phyloP scores from a whole-genome alignment of 2,888 invertebrate species.

The Geotrupes spiniger region DNA sequence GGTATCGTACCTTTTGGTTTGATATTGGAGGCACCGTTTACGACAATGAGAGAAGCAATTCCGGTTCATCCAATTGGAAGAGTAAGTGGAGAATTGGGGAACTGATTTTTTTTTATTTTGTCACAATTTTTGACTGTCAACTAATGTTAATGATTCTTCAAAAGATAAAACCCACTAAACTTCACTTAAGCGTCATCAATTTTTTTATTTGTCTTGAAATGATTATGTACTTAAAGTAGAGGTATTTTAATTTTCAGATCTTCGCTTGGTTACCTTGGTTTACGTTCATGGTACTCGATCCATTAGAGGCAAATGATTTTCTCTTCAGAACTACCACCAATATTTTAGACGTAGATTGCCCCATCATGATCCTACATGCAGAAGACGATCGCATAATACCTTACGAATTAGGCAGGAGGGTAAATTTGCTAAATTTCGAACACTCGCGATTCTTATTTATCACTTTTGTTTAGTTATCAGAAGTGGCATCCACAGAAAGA shows the following conservation, averaged over 20 bases:
- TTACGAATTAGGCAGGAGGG: conserved; percentile 37
- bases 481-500: conserved; percentile 31
- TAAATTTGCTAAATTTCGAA: conserved; percentile 15
- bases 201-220: too few relatives aligned
- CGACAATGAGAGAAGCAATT: conserved; percentile 41
- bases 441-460: background rate
- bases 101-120: too few relatives aligned
- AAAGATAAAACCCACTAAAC: too few relatives aligned
- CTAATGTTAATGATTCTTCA: too few relatives aligned
- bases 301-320: conserved; percentile 41
- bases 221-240: too few relatives aligned
- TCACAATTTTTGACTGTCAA: too few relatives aligned
- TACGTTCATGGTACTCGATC: conserved; percentile 37
- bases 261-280: conserved; percentile 44
- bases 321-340: conserved; percentile 37
- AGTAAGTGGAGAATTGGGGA: conserved; percentile 26
- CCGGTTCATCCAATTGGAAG: conserved; percentile 33
- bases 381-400: conserved; percentile 43
- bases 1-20: conserved; percentile 35
- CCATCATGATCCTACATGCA: conserved; percentile 44
- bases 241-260: conserved; percentile 33
- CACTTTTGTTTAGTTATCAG: conserved; percentile 29
- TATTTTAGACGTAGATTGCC: conserved; percentile 39
- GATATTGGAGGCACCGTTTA: conserved; percentile 41
- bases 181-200: background rate